Base-by-base conservation (phyloP, 2,888 invertebrate genomes). In the Drosophila colorata region DNA sequence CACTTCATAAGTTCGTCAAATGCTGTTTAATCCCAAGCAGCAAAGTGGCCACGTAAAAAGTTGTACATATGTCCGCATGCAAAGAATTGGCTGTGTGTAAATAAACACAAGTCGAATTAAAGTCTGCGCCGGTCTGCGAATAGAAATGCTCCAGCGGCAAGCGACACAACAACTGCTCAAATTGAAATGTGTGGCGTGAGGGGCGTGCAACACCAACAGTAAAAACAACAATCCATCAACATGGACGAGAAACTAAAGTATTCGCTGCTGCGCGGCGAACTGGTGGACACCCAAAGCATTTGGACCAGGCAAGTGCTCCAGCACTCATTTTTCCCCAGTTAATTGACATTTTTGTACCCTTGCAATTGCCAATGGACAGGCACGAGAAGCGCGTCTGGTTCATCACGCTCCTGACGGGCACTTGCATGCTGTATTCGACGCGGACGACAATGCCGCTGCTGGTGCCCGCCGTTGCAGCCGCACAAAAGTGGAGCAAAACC, bases 401-500 rank as follows among this genome's bases (percentile, higher is more conserved):
- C 68, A 80, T 93, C 11, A 93, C 93, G 11, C 88, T 95, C 47
- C 93, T 95, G 60, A 92, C 93, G 51, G 95, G 95, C 4, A 95
- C 95, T 8, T 94, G 94, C 70, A 93, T 94, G 89, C 87, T 95
- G 31, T 95, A 95, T 89, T 94, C 95, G 0, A 94, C 95, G 7
- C 92, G 95, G 67, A 95, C 95, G 6, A 94, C 95, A 3, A 94
- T 95, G 92, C 95, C 95, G 11, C 91, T 95, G 48, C 93, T 95
- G 66, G 93, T 94, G 64, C 94, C 95, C 14, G 92, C 94, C 0
- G 94, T 95, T 52, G 93, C 95, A 40, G 93, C 94, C 53, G 95
- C 95, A 79, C 93, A 94, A 84, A 93, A 93, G 59, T 95, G 95
- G 95, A 94, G 93, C 80, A 95, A 95, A 92, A 94, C 94, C 18